Conservation (phyloP, 2,113 vertebrate genomes). For the Cinclus cinclus region DNA sequence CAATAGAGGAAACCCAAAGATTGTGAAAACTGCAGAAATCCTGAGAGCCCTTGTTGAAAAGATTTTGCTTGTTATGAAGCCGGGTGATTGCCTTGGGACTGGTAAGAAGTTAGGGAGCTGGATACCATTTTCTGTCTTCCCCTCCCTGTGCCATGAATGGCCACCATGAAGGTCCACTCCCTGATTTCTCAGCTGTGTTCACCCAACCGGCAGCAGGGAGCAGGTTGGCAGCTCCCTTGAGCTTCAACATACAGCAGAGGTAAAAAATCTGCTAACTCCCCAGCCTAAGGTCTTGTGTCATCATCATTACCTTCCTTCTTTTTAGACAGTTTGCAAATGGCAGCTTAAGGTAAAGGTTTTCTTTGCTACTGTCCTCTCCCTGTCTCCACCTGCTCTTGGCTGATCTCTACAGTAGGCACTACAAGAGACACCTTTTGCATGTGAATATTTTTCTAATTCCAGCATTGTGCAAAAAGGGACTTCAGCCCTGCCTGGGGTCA, state of each 20-base stretch:
- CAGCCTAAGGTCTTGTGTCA: not conserved
- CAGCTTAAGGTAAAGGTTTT: not conserved
- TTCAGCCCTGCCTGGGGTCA: not conserved
- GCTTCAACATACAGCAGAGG: not conserved
- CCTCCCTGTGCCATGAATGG: fast-evolving
- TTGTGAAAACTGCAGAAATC: not conserved
- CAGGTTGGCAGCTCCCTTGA: not conserved
- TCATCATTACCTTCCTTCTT: not conserved
- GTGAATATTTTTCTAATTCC: not conserved
- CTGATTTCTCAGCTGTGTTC: fast-evolving
- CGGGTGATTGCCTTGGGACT: not conserved
- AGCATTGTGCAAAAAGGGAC: not conserved
- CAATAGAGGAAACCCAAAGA: not conserved
- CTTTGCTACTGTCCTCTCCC: not conserved
- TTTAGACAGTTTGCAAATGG: not conserved
- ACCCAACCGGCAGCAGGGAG: fast-evolving
- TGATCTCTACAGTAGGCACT: not conserved
- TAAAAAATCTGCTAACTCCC: not conserved
- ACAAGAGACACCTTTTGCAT: not conserved
- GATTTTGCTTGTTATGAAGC: not conserved
- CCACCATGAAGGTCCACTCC: not conserved
- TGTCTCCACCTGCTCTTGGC: not conserved
- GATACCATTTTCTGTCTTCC: not conserved
- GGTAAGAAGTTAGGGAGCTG: not conserved
- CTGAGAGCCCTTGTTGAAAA: not conserved